Evolutionary conservation across 1,140 invertebrate species (phyloP).

Genomic region (Harpegnathos saltator): DNA sequence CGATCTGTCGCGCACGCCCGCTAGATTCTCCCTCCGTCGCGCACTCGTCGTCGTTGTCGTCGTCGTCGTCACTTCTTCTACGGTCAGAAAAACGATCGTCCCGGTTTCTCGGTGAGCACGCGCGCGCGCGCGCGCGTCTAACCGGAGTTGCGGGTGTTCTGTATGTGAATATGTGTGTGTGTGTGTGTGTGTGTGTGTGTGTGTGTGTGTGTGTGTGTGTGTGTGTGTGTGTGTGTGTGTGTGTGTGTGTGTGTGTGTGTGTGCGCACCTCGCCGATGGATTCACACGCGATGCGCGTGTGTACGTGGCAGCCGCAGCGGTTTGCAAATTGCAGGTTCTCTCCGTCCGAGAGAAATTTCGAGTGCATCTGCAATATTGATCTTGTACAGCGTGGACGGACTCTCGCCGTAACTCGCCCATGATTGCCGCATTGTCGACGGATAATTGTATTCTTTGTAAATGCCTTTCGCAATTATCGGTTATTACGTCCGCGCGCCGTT

Average conservation of each 20-base stretch:
- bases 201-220: neutral
- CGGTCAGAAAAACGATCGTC: conserved; percentile 33
- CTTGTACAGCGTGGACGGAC: conserved; percentile 19
- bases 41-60: no score
- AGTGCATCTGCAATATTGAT: conserved; percentile 42
- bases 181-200: neutral
- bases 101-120: conserved; percentile 38
- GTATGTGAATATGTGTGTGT: no score
- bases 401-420: conserved; percentile 12
- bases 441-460: conserved; percentile 41
- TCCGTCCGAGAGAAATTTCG: conserved; percentile 38
- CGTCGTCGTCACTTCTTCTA: conserved; percentile 20
- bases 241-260: neutral
- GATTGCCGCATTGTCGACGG: conserved; percentile 28
- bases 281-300: conserved; percentile 10
- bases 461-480: conserved; percentile 23
- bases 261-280: neutral
- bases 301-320: neutral
- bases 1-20: conserved; percentile 53
- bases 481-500: neutral
- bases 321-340: conserved; percentile 46
- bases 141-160: no score
- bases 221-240: neutral
- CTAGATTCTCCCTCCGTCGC: conserved; percentile 46
- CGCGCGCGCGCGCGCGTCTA: no score